A percentile compares a stretch with the other conserved stretches of the same genome.
Evolutionary conservation across 2,888 invertebrate species (phyloP).

Genomic region (Gordius sp.): DNA sequence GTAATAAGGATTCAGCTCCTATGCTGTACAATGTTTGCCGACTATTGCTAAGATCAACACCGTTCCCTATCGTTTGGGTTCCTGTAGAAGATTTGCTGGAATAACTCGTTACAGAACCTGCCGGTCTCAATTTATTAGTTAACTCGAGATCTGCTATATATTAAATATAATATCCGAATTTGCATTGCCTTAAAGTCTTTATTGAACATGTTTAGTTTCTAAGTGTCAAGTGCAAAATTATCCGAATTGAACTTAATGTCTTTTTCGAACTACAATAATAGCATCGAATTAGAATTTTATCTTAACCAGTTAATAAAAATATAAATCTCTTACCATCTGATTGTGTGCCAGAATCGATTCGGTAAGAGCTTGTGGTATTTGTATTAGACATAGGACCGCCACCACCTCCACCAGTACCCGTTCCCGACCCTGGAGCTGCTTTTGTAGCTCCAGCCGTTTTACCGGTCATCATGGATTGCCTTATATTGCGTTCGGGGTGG

Average conservation of each 20-base stretch:
- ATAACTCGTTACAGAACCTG: not conserved
- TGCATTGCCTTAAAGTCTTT: not conserved
- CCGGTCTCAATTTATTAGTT: not conserved
- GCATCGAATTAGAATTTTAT: not conserved
- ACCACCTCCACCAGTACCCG: not conserved
- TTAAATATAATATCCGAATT: not conserved
- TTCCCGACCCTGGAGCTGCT: not conserved
- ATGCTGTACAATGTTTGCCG: too few species aligned
- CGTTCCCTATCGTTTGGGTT: not conserved
- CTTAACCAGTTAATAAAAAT: not conserved
- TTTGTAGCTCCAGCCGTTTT: constrained; percentile 20
- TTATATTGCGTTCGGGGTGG: constrained; percentile 59
- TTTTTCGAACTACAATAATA: not conserved
- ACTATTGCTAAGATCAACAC: too few species aligned
- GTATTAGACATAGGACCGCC: not conserved
- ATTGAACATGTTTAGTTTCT: not conserved
- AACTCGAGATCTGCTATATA: constrained; percentile 3
- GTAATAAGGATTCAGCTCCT: too few species aligned
- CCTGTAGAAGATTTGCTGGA: constrained; percentile 1
- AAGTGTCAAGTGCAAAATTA: not conserved
- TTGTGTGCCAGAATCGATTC: constrained; percentile 28
- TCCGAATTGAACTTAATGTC: not conserved
- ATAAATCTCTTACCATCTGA: constrained; percentile 25
- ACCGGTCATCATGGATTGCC: constrained; percentile 35
- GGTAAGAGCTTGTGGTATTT: constrained; percentile 22